phyloP scores from a whole-genome alignment of 2,888 invertebrate species.

The Leistus spinibarbis region DNA sequence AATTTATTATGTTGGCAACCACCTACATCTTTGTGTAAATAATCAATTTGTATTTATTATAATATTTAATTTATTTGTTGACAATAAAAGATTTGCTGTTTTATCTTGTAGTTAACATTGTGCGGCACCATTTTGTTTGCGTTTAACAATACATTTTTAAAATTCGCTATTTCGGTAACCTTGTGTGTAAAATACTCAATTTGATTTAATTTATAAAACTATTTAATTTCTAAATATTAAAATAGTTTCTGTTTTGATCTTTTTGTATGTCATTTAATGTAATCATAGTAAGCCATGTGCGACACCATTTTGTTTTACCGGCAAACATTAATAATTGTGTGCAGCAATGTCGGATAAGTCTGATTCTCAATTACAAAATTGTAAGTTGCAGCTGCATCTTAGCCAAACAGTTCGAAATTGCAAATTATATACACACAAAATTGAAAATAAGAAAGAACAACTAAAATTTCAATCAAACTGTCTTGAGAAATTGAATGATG shows the following conservation, averaged over 20 bases:
- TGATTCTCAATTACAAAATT: neutral
- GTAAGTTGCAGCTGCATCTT: neutral
- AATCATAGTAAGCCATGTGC: neutral
- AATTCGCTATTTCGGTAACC: too few relatives aligned
- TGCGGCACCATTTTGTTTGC: too few relatives aligned
- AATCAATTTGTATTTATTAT: too few relatives aligned
- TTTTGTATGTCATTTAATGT: neutral
- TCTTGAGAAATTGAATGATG: neutral
- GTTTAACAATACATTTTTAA: too few relatives aligned
- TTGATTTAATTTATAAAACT: too few relatives aligned
- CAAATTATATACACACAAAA: neutral
- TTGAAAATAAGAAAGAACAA: neutral
- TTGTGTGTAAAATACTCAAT: too few relatives aligned
- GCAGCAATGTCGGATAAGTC: neutral
- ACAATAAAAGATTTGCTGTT: neutral
- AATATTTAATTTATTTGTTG: too few relatives aligned
- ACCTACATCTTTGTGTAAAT: too few relatives aligned
- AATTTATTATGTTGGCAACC: too few relatives aligned
- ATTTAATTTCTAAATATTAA: too few relatives aligned
- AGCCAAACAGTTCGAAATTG: neutral
- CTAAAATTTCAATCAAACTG: constrained; percentile 7
- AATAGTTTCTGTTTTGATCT: neutral
- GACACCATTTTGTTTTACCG: neutral
- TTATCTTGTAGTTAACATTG: too few relatives aligned
- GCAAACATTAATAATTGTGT: neutral